Percentiles rank a stretch among this genome's conserved stretches.
phyloP scores from a whole-genome alignment of 2,113 vertebrate species.

The Cynopterus brachyotis region DNA sequence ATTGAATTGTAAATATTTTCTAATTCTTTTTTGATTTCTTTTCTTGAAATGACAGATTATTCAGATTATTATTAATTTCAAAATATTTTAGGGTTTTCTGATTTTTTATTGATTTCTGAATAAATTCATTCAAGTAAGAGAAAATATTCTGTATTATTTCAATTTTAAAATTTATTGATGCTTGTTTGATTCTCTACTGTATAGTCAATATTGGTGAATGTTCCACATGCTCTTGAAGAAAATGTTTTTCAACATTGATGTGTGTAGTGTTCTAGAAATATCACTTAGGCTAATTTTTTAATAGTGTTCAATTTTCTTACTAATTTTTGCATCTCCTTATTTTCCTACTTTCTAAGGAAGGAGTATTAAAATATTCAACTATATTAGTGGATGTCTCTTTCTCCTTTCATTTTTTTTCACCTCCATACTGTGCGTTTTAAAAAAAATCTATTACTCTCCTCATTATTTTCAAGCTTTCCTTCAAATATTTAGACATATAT shows the following conservation, averaged over 20 bases:
- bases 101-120: not conserved
- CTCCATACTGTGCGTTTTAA: not conserved
- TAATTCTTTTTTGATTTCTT: not conserved
- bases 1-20: slow-evolving; percentile 6
- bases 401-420: not conserved
- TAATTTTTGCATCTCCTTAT: not conserved
- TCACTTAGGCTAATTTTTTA: not conserved
- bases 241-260: not conserved
- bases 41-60: not conserved
- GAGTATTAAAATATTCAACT: not conserved
- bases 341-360: not conserved
- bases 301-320: not conserved
- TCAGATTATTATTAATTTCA: not conserved
- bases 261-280: not conserved
- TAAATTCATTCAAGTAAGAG: not conserved
- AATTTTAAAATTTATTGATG: not conserved
- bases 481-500: not conserved
- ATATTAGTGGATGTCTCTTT: not conserved
- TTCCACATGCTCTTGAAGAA: not conserved
- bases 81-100: not conserved
- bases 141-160: not conserved
- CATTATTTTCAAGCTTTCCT: not conserved
- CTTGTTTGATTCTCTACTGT: not conserved
- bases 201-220: not conserved
- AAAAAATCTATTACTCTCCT: not conserved